Percentiles rank a stretch among this genome's conserved stretches.
phyloP scores from a whole-genome alignment of 2,113 vertebrate species.

The Aplodontia rufa region DNA sequence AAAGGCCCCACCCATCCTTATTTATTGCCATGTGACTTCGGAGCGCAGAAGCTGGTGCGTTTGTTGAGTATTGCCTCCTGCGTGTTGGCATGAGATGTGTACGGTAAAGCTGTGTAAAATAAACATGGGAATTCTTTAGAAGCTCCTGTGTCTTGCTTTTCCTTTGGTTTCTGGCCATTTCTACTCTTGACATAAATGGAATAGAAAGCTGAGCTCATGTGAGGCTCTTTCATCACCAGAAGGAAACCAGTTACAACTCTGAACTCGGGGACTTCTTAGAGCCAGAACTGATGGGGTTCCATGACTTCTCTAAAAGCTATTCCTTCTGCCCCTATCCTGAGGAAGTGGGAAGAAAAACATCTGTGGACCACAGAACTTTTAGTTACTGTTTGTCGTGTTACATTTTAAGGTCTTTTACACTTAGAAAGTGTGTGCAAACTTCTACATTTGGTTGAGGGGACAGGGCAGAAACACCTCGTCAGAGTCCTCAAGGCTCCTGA shows the following conservation, averaged over 20 bases:
- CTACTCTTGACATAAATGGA: not conserved
- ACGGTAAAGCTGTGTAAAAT: slow-evolving; percentile 92
- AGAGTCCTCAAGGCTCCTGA: not conserved
- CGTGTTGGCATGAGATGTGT: slow-evolving; percentile 94
- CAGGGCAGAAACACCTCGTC: not conserved
- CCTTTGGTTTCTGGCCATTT: slow-evolving; percentile 31
- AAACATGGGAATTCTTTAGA: slow-evolving; percentile 92
- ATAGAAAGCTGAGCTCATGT: not conserved
- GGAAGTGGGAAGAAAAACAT: not conserved
- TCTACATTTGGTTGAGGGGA: not conserved
- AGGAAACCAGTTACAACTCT: not conserved
- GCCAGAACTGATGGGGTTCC: not conserved
- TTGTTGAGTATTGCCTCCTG: slow-evolving; percentile 93
- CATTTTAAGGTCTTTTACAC: not conserved
- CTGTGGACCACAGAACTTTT: not conserved
- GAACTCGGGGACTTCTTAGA: not conserved
- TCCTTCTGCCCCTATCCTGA: not conserved
- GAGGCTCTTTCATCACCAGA: not conserved
- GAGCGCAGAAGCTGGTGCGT: slow-evolving; percentile 88
- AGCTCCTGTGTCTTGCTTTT: slow-evolving; percentile 68
- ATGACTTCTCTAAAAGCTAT: not conserved
- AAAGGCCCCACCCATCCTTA: slow-evolving; percentile 77
- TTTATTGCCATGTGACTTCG: slow-evolving; percentile 95
- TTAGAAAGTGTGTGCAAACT: not conserved
- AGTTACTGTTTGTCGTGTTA: not conserved